phyloP scores from a whole-genome alignment of 35 echinoderm and acorn worm genomes.

The Apostichopus japonicus region DNA sequence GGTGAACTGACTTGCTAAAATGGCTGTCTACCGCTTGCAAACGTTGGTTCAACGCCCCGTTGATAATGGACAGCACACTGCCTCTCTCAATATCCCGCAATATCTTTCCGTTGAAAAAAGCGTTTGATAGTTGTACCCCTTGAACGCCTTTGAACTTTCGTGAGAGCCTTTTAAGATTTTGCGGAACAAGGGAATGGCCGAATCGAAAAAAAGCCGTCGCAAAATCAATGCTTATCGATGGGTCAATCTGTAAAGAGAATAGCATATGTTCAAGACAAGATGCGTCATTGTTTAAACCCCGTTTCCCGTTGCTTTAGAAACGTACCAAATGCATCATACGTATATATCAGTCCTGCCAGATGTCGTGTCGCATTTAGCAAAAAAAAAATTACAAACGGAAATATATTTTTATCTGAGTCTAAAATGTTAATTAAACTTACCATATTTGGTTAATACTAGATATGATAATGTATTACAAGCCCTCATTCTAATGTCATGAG shows the following conservation, averaged over 20 bases:
- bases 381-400: no score
- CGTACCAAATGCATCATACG: no score
- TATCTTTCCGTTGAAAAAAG: conserved; percentile 81
- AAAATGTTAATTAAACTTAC: no score
- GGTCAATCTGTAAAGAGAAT: conserved; percentile 43
- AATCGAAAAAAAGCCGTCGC: conserved; percentile 73
- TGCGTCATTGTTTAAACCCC: no score
- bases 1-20: neutral
- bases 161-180: neutral
- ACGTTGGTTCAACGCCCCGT: conserved; percentile 44
- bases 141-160: neutral
- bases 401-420: no score
- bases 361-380: no score
- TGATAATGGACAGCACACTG: conserved; percentile 65
- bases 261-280: no score
- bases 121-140: neutral
- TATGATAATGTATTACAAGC: no score
- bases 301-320: no score
- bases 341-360: no score
- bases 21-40: conserved; percentile 66
- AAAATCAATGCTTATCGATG: conserved; percentile 69
- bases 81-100: conserved; percentile 53
- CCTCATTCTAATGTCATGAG: no score
- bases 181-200: conserved; percentile 71
- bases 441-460: no score